Percentiles rank a stretch among this genome's conserved stretches.
Evolutionary conservation across 2,888 invertebrate genomes (phyloP).

Genomic region (Tholera decimalis): DNA sequence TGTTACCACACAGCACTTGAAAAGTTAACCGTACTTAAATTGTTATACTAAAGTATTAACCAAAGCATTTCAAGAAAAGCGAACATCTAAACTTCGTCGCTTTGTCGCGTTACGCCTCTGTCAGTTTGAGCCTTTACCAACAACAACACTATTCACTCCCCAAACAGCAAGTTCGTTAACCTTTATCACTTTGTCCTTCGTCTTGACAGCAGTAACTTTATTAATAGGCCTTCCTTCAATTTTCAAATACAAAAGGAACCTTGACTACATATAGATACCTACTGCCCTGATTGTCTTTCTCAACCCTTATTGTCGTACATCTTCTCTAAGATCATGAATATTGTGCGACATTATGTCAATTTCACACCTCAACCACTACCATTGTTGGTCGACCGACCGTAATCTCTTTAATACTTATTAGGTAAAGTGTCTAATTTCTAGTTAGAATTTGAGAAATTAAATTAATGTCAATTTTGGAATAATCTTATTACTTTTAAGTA

Average conservation of each 20-base stretch:
- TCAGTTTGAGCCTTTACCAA: neutral
- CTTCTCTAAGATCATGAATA: conserved; percentile 18
- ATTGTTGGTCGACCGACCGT: conserved; percentile 15
- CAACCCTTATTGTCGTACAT: conserved; percentile 20
- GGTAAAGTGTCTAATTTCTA: neutral
- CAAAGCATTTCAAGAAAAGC: no score
- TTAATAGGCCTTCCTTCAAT: conserved; percentile 34
- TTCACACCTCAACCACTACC: conserved; percentile 14
- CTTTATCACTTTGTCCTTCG: neutral
- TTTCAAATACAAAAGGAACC: neutral
- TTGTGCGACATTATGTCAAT: conserved; percentile 31
- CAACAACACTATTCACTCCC: neutral
- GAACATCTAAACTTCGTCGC: no score
- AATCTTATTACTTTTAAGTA: no score
- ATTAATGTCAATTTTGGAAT: no score
- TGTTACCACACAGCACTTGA: no score
- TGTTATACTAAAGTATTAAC: no score
- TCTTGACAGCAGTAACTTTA: neutral
- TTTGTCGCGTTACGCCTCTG: no score
- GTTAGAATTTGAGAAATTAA: neutral
- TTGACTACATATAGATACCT: no score
- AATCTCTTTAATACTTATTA: neutral
- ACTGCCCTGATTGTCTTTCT: conserved; percentile 7
- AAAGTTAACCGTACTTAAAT: no score
- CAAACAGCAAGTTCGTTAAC: neutral